Evolutionary conservation across 2,113 vertebrate genomes (phyloP), one percentile per base, ranked within the genome.

Genomic region (Myrmophylax atrothorax): DNA sequence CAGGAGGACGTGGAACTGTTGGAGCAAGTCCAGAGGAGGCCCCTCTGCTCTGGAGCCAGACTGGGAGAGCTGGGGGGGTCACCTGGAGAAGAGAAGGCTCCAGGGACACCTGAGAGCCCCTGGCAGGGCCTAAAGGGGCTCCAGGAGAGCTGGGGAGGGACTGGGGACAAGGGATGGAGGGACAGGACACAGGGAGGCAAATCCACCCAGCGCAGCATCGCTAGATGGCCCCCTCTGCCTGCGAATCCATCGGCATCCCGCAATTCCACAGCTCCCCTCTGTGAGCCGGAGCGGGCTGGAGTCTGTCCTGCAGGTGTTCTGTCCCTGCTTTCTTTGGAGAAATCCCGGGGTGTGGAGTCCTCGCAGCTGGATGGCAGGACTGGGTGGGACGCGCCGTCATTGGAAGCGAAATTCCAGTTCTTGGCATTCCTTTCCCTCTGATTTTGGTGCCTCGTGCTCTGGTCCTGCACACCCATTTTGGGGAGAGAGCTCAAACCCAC

Each of bases 161-260:
- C 50, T 58, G 16, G 76, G 84, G 67, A 37, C 50, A 58, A 50
- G 68, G 86, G 1, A 2, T 74, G 37, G 77, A 59, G 77, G 68
- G 60, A 59, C 77, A 89, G 87, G 52, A 53, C 8, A 3, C 46
- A 17, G 77, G 78, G 14, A 42, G 53, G 40, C 55, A 31, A 29
- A 62, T 3, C 6, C 12, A 20, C 9, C 6, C 53, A 5, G 68
- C 0, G 3, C 7, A 31, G 38, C 56, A 9, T 20, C 18, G 97
- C 96, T 94, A 97, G 98, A 58, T 96, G 98, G 98, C 98, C 97
- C 95, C 73, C 28, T 73, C 79, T 12, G 64, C 96, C 95, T 26
- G 69, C 19, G 4, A 23, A 62, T 95, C 47, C 84, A 19, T 15
- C 60, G 18, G 37, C 60, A 38, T 29, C 13, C 82, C 91, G 3